Percentiles rank a stretch among this genome's conserved stretches.
phyloP scores from a whole-genome alignment of 2,888 invertebrate species.

The Drosophila crucigera region DNA sequence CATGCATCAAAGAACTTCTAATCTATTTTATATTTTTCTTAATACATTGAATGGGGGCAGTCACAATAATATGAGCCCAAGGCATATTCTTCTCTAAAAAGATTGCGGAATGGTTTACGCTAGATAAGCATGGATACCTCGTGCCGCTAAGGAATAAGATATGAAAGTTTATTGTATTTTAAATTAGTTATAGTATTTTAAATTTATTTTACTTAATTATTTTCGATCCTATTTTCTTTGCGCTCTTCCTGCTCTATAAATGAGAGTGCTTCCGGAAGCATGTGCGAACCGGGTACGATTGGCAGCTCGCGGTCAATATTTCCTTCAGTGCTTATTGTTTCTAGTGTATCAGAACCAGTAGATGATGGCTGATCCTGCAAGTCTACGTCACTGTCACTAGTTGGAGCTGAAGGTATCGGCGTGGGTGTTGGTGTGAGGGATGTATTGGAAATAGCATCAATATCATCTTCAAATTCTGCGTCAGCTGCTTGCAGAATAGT shows the following conservation, averaged over 20 bases:
- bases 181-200: neutral
- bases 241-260: conserved; percentile 19
- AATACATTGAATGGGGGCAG: conserved; percentile 7
- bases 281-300: conserved; percentile 15
- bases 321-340: conserved; percentile 20
- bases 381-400: conserved; percentile 17
- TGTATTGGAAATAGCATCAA: conserved; percentile 75
- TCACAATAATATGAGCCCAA: conserved; percentile 15
- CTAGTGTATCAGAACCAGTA: conserved; percentile 21
- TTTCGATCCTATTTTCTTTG: conserved; percentile 25
- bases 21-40: neutral
- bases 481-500: conserved; percentile 77
- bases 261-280: conserved; percentile 19
- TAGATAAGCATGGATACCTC: neutral
- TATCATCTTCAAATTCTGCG: conserved; percentile 77
- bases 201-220: conserved; percentile 25
- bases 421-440: conserved; percentile 78
- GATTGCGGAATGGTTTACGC: conserved; percentile 7
- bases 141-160: neutral
- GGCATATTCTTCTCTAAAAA: conserved; percentile 12
- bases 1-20: conserved; percentile 20
- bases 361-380: conserved; percentile 13
- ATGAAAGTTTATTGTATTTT: neutral
- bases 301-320: conserved; percentile 19
- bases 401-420: conserved; percentile 52